Evolutionary conservation across 2,113 vertebrate genomes (phyloP), one percentile per base, ranked within the genome.

Genomic region (Euleptes europaea): DNA sequence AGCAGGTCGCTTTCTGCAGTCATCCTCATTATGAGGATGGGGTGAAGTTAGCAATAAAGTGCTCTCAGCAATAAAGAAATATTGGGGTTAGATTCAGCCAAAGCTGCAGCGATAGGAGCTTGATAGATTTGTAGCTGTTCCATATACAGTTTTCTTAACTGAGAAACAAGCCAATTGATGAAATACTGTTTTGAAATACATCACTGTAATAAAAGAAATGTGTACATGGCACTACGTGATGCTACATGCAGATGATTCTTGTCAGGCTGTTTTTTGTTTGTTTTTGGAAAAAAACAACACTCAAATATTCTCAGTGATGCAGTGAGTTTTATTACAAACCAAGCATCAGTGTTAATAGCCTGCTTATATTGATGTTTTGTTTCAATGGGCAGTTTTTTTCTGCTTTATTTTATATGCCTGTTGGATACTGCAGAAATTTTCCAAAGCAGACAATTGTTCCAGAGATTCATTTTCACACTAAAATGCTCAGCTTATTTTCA

Each of bases 161-260:
- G 78, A 86, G 78, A 38, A 82, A 69, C 33, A 84, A 75, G 40
- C 31, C 40, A 75, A 78, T 73, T 82, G 1, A 87, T 88, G 26
- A 69, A 81, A 49, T 82, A 42, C 28, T n/a, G 4, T 73, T 81
- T 91, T 83, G 57, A 91, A 90, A 74, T 89, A 3, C n/a, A 78
- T 88, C 35, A 60, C 19, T 78, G 15, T 38, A 66, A 90, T 38
- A 87, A 79, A 33, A 82, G 78, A 51, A 74, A 35, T 0, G 0
- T 86, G 86, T 54, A 19, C 77, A 84, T 81, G 83, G 63, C 86
- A 42, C 23, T 81, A 0, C 0, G 0, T 19, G 15, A 9, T 21
- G 26, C 47, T 73, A 40, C 66, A 81, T 77, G 42, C 63, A 75
- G 38, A 74, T 54, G 81, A 75, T 0, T 0, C 17, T 35, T 17